These are phyloP conservation scores for Drosophila miranda DNA, from an alignment of 1,140 invertebrate species.

Conservation along the genomic window DNA sequence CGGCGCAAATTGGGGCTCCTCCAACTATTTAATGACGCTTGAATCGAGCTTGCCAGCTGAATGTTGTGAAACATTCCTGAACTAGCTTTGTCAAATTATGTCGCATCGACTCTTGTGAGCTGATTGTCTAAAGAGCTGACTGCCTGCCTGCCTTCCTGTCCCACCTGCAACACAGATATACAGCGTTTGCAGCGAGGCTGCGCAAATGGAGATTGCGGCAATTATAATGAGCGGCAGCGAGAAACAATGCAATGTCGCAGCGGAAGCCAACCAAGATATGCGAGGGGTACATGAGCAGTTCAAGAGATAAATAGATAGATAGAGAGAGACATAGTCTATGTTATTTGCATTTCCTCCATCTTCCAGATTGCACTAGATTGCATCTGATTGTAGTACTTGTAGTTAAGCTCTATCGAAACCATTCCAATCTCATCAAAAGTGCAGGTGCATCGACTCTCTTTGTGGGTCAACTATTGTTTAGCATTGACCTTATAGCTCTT, in stretches of 20 bases:
- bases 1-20: constrained; percentile 25
- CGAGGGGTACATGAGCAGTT: constrained; percentile 42
- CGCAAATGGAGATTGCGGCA: constrained; percentile 71
- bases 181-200: constrained; percentile 63
- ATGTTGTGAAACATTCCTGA: constrained; percentile 46
- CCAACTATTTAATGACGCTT: constrained; percentile 34
- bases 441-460: constrained; percentile 27
- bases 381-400: too few relatives aligned
- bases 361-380: too few relatives aligned
- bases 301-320: background rate
- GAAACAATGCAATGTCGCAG: constrained; percentile 66
- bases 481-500: constrained; percentile 5
- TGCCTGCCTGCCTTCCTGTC: constrained; percentile 1
- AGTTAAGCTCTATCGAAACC: too few relatives aligned
- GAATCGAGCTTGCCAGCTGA: constrained; percentile 13
- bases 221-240: constrained; percentile 69
- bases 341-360: constrained; percentile 4
- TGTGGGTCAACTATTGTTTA: constrained; percentile 35
- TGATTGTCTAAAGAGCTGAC: too few relatives aligned
- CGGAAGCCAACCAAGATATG: constrained; percentile 41
- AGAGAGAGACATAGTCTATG: constrained; percentile 1
- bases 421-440: constrained; percentile 8
- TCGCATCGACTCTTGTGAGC: background rate
- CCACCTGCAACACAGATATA: constrained; percentile 7
- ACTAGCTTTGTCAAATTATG: constrained; percentile 37